Evolutionary conservation across 2,888 invertebrate genomes (phyloP), one percentile per base, ranked within the genome.

Genomic region (Ectobius pallidus): DNA sequence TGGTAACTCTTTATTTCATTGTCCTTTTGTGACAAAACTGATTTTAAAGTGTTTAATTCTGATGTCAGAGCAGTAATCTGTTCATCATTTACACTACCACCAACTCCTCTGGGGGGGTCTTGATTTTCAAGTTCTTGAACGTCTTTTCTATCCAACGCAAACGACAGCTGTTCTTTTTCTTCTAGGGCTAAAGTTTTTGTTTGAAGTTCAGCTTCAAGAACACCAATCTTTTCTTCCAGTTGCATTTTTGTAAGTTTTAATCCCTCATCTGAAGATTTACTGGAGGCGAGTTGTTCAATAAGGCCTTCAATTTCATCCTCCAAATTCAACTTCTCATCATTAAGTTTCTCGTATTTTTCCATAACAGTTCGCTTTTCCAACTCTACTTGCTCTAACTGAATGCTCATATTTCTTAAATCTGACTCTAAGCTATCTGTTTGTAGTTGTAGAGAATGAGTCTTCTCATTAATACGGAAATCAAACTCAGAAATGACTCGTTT

Each of bases 391-490:
- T 81, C 80, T 55, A 83, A 75, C 75, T 83, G 86, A 4, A 81
- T 79, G 68, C 84, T 86, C 42, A 87, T 80, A 32, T 58, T 70
- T 18, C 49, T 70, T 30, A 86, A 77, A 84, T 82, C 77, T 76
- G 80, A 77, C 82, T 86, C 80, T 82, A 84, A 77, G 81, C 85
- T 75, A 79, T 80, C 18, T 80, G 81, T 42, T 81, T 80, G 77
- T 78, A 82, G 79, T 80, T 86, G 76, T 81, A 80, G 78, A 42
- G 86, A 82, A 18, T 79, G 78, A 78, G 88, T 86, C 85, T 20
- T 83, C 81, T 52, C 75, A 2, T 27, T 77, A 34, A 78, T 80
- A 76, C 70, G 79, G 69, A 68, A 80, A 73, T 55, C 80, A 39
- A 78, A 75, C 75, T 77, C 80, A 77, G 78, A 4, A 76, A 65